phyloP scores from a whole-genome alignment of 2,888 invertebrate genomes.

The Masnerella sp. region DNA sequence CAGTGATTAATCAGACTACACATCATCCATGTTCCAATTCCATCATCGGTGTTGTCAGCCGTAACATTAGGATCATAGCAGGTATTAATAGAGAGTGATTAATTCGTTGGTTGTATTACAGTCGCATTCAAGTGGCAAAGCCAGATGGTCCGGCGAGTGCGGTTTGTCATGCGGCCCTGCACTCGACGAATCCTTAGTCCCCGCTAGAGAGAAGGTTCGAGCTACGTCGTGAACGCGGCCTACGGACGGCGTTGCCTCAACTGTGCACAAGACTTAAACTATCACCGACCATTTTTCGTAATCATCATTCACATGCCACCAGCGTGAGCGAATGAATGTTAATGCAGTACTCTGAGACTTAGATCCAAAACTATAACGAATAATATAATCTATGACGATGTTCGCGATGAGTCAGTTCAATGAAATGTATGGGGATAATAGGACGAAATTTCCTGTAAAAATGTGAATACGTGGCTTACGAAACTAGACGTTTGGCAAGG shows the following conservation, averaged over 20 bases:
- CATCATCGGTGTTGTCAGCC: no score
- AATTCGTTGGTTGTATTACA: slow-evolving; percentile 76
- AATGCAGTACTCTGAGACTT: slow-evolving; percentile 31
- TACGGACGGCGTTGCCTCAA: slow-evolving; percentile 55
- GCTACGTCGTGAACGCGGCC: slow-evolving; percentile 75
- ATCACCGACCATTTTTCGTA: slow-evolving; percentile 71
- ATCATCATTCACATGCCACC: slow-evolving; percentile 65
- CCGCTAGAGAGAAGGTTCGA: slow-evolving; percentile 75
- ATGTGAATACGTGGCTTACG: no score
- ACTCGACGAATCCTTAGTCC: slow-evolving; percentile 74
- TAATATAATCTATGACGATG: no score
- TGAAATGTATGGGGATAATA: no score
- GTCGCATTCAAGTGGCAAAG: slow-evolving; percentile 85
- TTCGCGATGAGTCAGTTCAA: background rate
- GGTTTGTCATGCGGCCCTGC: slow-evolving; percentile 77
- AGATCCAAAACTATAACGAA: background rate
- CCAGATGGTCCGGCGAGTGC: slow-evolving; percentile 86
- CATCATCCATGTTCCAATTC: no score
- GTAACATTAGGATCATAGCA: background rate
- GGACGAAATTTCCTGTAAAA: no score
- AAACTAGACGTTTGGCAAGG: no score
- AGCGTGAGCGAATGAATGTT: slow-evolving; percentile 66
- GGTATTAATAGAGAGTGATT: background rate
- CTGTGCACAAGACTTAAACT: slow-evolving; percentile 73
- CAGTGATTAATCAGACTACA: no score